A percentile compares a stretch with the other conserved stretches of the same genome.
phyloP scores from a whole-genome alignment of 2,888 invertebrate species.

The Cryptus viduatorius region DNA sequence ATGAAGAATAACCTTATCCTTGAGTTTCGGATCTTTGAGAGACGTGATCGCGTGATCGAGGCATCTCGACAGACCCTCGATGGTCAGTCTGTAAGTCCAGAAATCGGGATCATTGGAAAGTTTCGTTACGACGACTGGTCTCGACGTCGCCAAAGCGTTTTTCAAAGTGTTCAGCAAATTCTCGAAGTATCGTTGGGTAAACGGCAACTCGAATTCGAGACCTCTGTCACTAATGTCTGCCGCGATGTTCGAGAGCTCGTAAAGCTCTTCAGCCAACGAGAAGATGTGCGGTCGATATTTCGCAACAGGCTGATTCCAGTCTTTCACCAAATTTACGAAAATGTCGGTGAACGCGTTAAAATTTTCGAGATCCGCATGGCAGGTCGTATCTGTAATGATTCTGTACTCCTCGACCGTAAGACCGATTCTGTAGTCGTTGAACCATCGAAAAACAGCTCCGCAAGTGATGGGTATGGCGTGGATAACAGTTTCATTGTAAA shows the following conservation, averaged over 20 bases:
- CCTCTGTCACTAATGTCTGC: constrained; percentile 62
- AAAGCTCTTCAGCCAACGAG: constrained; percentile 69
- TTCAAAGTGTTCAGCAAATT: constrained; percentile 81
- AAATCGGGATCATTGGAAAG: constrained; percentile 41
- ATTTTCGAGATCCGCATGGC: constrained; percentile 75
- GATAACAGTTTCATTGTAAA: constrained; percentile 56
- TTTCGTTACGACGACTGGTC: constrained; percentile 26
- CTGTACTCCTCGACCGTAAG: constrained; percentile 74
- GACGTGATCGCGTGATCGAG: constrained; percentile 73
- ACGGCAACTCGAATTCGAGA: constrained; percentile 84
- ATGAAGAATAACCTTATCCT: constrained; percentile 66
- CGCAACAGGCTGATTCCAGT: constrained; percentile 73
- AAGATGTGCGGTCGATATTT: constrained; percentile 74
- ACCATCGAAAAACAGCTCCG: constrained; percentile 75
- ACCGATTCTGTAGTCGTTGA: constrained; percentile 72
- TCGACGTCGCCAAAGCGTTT: constrained; percentile 74
- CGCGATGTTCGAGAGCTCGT: constrained; percentile 70
- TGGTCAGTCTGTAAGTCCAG: constrained; percentile 71
- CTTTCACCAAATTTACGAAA: constrained; percentile 66
- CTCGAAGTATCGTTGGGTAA: constrained; percentile 84
- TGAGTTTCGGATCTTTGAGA: constrained; percentile 67
- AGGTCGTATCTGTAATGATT: constrained; percentile 76
- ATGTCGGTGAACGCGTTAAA: constrained; percentile 79
- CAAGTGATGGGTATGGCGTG: constrained; percentile 69
- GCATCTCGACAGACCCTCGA: constrained; percentile 77